Conservation (phyloP, 2,797 vertebrate species). For the Furcifer pardalis region DNA sequence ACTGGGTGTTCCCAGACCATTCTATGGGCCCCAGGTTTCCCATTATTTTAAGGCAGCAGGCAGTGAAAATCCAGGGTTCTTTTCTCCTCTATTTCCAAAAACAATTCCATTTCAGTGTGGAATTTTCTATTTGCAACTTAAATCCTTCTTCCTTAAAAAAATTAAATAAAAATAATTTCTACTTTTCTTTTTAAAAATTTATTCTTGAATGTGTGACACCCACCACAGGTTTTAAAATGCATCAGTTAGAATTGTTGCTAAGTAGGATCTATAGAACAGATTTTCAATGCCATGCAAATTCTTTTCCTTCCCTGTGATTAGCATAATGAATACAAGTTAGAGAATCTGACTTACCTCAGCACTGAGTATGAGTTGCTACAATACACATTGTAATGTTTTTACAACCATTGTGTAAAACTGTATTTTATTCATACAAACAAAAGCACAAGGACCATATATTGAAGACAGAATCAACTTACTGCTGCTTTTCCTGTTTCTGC, state of each 20-base stretch:
- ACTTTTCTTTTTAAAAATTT: background rate
- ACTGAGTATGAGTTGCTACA: background rate
- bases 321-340: background rate
- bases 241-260: background rate
- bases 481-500: slow-evolving; percentile 72
- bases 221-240: background rate
- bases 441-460: background rate
- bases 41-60: background rate
- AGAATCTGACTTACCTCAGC: background rate
- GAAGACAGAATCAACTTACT: slow-evolving; percentile 64
- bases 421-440: background rate
- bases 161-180: no score
- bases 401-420: background rate
- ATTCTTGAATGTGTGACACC: background rate
- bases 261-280: background rate
- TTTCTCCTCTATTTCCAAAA: no score
- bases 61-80: background rate
- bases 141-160: background rate
- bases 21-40: background rate
- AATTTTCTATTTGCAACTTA: background rate
- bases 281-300: background rate
- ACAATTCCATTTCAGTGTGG: background rate
- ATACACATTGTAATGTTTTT: background rate
- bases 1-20: background rate
- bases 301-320: background rate